These are phyloP conservation scores for Julus scanicus DNA, from an alignment of 2,888 invertebrate genomes.

Conservation along the genomic window DNA sequence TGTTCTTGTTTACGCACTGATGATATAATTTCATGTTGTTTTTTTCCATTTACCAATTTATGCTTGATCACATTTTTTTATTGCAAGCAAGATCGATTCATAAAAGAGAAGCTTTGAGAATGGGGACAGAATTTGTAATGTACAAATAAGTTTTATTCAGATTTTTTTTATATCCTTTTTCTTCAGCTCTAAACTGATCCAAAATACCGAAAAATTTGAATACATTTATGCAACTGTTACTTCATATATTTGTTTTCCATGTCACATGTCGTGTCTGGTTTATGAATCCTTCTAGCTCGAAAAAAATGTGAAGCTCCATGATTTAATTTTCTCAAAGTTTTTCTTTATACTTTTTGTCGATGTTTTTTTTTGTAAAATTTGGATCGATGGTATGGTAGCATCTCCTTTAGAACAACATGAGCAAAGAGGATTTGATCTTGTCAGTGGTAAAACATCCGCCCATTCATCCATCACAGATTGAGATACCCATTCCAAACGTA, in stretches of 20 bases:
- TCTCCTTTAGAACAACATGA: not conserved
- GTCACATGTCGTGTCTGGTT: not conserved
- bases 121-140: not conserved
- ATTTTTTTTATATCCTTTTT: not conserved
- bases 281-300: not conserved
- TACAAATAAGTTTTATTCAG: not conserved
- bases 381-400: not conserved
- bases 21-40: not conserved
- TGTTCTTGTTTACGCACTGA: not conserved
- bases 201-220: not conserved
- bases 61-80: not conserved
- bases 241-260: too few species aligned
- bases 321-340: not conserved
- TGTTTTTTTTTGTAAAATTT: not conserved
- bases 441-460: not conserved
- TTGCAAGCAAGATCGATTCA: not conserved
- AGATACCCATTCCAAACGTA: not conserved
- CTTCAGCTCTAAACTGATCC: too few species aligned
- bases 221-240: too few species aligned
- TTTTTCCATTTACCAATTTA: not conserved
- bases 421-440: not conserved
- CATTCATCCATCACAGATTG: not conserved
- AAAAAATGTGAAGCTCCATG: not conserved
- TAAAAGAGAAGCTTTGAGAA: too few species aligned
- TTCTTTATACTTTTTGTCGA: not conserved